These are phyloP conservation scores for Euplexia lucipara DNA, from an alignment of 2,888 invertebrate species.

Conservation along the genomic window DNA sequence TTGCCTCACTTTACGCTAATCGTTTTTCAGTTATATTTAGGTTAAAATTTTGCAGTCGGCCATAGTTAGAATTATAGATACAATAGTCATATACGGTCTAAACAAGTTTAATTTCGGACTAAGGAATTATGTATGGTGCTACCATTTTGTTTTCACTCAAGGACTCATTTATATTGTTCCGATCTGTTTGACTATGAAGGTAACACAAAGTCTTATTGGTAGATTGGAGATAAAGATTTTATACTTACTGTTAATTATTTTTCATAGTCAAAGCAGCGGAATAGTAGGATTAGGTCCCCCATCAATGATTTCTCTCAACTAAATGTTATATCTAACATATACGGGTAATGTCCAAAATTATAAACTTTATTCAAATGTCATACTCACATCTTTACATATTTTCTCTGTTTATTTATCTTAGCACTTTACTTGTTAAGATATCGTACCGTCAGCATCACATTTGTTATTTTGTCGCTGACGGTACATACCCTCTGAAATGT, in stretches of 20 bases:
- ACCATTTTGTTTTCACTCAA: conserved; percentile 53
- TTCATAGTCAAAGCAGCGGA: conserved; percentile 15
- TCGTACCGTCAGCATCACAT: conserved; percentile 51
- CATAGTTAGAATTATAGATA: conserved; percentile 63
- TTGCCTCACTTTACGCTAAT: conserved; percentile 52
- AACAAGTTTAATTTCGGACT: conserved; percentile 53
- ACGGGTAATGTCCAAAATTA: conserved; percentile 75
- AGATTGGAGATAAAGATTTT: neutral
- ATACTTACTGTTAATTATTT: conserved; percentile 7
- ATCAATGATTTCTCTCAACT: conserved; percentile 48
- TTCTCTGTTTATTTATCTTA: conserved; percentile 47
- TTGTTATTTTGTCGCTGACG: conserved; percentile 54
- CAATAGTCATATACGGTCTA: conserved; percentile 63
- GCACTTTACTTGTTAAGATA: conserved; percentile 42
- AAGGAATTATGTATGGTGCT: conserved; percentile 69
- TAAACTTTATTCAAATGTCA: conserved; percentile 63
- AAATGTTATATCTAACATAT: conserved; percentile 60
- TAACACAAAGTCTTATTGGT: neutral
- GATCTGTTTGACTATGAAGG: conserved; percentile 22
- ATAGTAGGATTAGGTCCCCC: conserved; percentile 30
- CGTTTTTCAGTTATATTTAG: conserved; percentile 54
- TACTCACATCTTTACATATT: conserved; percentile 54
- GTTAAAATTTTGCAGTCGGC: conserved; percentile 61
- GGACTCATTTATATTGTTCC: conserved; percentile 45
- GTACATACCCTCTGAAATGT: conserved; percentile 52